A percentile compares a stretch with the other conserved stretches of the same genome.
These are phyloP conservation scores for Anticlea derivata DNA, from an alignment of 2,888 invertebrate genomes.

Conservation along the genomic window DNA sequence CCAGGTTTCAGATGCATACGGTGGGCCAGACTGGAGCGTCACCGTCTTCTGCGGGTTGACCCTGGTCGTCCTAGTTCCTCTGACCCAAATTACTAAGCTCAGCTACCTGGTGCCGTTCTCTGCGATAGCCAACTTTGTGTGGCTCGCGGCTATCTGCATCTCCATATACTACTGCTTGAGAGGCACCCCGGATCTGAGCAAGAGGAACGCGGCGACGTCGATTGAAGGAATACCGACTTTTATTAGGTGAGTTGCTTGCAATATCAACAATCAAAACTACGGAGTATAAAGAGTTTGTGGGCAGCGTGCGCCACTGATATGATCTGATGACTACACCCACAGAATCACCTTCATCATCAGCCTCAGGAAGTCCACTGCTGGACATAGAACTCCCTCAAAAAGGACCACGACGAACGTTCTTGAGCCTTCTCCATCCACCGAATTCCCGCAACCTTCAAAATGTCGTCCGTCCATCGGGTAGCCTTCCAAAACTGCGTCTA, in stretches of 20 bases:
- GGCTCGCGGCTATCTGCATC: conserved; percentile 90
- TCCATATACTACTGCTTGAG: conserved; percentile 92
- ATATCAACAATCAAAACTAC: not conserved
- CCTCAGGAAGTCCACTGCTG: no score
- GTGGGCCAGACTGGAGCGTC: conserved; percentile 81
- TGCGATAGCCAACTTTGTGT: conserved; percentile 92
- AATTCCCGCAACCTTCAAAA: no score
- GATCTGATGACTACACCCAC: no score
- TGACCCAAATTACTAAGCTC: conserved; percentile 90
- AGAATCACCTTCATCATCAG: no score
- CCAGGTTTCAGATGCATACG: conserved; percentile 83
- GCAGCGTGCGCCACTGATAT: no score
- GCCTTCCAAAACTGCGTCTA: no score
- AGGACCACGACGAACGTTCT: no score
- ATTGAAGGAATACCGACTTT: conserved; percentile 90
- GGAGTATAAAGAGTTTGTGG: no score
- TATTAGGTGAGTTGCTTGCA: conserved; percentile 83
- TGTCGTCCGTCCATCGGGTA: no score
- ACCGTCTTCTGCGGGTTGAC: conserved; percentile 87
- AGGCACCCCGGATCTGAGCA: conserved; percentile 64
- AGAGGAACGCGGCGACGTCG: conserved; percentile 74
- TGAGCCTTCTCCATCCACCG: no score
- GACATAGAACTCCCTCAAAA: no score
- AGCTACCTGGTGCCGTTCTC: conserved; percentile 95
- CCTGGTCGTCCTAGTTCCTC: conserved; percentile 86